These are phyloP conservation scores for Lutraria lutraria DNA, from an alignment of 2,888 invertebrate species.

Conservation along the genomic window DNA sequence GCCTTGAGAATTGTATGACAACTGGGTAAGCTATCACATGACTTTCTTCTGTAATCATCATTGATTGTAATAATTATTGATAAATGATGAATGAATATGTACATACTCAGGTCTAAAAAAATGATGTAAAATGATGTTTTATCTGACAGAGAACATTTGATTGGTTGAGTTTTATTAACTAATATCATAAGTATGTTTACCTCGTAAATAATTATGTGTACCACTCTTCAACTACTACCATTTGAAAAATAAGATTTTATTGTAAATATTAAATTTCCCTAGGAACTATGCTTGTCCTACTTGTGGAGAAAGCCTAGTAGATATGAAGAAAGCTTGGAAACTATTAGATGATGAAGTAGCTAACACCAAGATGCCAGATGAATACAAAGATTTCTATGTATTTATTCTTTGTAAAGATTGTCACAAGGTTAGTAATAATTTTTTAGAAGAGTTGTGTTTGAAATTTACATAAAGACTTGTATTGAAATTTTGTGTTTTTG, in stretches of 20 bases:
- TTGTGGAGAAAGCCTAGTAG: slow-evolving; percentile 95
- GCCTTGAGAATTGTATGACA: slow-evolving; percentile 78
- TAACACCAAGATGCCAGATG: slow-evolving; percentile 94
- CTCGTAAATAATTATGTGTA: neutral
- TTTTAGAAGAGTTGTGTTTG: neutral
- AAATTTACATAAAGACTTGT: neutral
- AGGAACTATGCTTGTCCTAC: slow-evolving; percentile 96
- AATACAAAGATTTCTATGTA: slow-evolving; percentile 93
- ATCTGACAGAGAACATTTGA: too few species aligned
- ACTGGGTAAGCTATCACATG: slow-evolving; percentile 78
- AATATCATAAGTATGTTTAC: too few species aligned
- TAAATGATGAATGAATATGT: too few species aligned
- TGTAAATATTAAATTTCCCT: slow-evolving; percentile 39
- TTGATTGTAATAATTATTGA: too few species aligned
- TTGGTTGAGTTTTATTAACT: too few species aligned
- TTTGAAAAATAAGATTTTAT: neutral
- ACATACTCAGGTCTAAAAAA: too few species aligned
- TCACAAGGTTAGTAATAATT: slow-evolving; percentile 90
- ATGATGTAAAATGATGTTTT: too few species aligned
- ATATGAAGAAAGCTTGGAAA: slow-evolving; percentile 94
- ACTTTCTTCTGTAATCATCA: too few species aligned
- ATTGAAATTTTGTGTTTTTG: neutral
- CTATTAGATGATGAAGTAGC: slow-evolving; percentile 94
- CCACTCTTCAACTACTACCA: neutral
- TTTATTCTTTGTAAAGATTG: slow-evolving; percentile 96